These are phyloP conservation scores for Pantherophis guttatus DNA, from an alignment of 2,113 vertebrate genomes.

Conservation along the genomic window DNA sequence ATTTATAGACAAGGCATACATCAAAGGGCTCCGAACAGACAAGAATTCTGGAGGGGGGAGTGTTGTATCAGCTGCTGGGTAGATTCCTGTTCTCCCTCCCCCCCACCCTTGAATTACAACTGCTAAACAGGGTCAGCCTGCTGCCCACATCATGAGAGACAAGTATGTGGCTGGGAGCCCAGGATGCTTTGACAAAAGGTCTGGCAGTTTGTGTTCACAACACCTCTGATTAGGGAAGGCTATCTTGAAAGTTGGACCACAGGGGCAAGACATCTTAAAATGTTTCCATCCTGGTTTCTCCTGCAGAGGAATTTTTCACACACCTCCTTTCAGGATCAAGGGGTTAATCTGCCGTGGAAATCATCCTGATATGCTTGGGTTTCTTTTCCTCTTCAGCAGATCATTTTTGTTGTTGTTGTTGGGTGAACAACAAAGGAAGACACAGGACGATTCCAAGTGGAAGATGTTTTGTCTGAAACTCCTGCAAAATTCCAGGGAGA, in stretches of 20 bases:
- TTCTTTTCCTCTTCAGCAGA: background rate
- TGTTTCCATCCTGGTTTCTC: background rate
- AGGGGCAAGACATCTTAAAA: background rate
- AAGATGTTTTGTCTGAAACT: background rate
- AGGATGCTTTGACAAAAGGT: background rate
- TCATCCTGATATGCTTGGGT: background rate
- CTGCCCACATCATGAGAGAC: background rate
- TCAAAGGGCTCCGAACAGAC: conserved; percentile 15
- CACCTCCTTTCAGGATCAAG: background rate
- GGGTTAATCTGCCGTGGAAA: background rate
- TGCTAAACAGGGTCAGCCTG: background rate
- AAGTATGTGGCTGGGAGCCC: background rate
- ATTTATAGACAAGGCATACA: conserved; percentile 19
- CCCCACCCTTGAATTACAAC: background rate
- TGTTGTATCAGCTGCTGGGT: conserved; percentile 7
- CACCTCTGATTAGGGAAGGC: background rate
- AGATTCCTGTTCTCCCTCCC: background rate
- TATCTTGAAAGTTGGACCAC: background rate
- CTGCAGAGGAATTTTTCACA: background rate
- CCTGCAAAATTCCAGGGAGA: background rate
- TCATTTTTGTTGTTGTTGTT: background rate
- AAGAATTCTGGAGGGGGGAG: background rate
- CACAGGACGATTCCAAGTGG: background rate
- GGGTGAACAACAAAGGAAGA: background rate
- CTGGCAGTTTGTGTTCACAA: background rate